Evolutionary conservation across 2,888 invertebrate species (phyloP).

Genomic region (Tinea pellionella): DNA sequence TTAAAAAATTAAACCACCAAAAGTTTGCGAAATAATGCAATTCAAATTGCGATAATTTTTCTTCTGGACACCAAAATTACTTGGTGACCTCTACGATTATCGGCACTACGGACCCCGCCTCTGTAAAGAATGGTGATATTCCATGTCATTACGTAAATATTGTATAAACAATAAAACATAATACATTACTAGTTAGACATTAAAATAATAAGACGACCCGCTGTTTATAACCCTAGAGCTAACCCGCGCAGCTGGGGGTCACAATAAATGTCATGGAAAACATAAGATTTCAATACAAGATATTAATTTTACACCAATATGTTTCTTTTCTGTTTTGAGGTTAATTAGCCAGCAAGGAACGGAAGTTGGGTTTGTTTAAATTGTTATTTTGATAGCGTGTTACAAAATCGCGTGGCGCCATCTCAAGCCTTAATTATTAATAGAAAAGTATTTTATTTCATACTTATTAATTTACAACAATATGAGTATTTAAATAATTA

Average conservation of each 20-base stretch:
- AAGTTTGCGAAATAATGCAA: too few species aligned
- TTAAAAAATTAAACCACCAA: too few species aligned
- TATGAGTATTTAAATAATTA: too few species aligned
- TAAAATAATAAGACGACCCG: background rate
- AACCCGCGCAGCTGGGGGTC: background rate
- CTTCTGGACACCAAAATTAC: too few species aligned
- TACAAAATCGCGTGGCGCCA: constrained; percentile 7
- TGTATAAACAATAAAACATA: background rate
- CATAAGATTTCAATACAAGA: constrained; percentile 8
- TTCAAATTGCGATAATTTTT: too few species aligned
- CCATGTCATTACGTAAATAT: background rate
- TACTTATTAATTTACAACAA: too few species aligned
- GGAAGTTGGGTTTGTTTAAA: constrained; percentile 1
- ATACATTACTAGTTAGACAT: background rate
- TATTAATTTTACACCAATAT: background rate
- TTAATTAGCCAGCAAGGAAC: constrained; percentile 3
- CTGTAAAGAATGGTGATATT: too few species aligned
- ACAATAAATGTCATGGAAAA: constrained; percentile 10
- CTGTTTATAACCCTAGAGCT: background rate
- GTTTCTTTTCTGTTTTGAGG: constrained; percentile 1
- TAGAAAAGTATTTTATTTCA: too few species aligned
- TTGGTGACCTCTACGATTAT: too few species aligned
- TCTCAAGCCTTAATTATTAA: background rate
- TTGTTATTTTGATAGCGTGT: constrained; percentile 4
- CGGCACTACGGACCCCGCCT: too few species aligned